A percentile compares a stretch with the other conserved stretches of the same genome.
phyloP scores from a whole-genome alignment of 2,888 invertebrate genomes.

The Muscina levida region DNA sequence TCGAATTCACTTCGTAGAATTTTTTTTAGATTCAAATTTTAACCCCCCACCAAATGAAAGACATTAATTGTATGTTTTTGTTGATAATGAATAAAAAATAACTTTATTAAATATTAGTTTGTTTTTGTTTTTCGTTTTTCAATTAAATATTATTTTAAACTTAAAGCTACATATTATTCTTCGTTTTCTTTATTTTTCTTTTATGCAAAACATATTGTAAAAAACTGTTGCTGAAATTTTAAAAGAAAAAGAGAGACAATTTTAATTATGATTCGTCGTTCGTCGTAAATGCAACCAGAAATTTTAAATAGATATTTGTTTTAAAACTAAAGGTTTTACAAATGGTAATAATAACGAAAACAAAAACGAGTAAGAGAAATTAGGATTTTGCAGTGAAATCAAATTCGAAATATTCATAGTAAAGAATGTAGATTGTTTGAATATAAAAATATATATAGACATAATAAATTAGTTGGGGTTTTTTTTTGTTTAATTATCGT shows the following conservation, averaged over 20 bases:
- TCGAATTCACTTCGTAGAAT: too few relatives aligned
- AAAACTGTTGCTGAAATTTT: slow-evolving; percentile 27
- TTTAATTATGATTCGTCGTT: background rate
- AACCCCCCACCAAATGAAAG: too few relatives aligned
- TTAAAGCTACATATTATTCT: slow-evolving; percentile 54
- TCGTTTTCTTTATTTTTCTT: slow-evolving; percentile 42
- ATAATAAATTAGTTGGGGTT: slow-evolving; percentile 21
- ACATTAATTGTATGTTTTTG: too few relatives aligned
- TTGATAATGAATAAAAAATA: slow-evolving; percentile 62
- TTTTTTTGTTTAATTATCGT: slow-evolving; percentile 4
- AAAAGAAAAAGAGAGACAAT: slow-evolving; percentile 23
- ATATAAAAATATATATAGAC: background rate
- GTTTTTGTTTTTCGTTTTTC: slow-evolving; percentile 40
- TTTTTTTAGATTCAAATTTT: too few relatives aligned
- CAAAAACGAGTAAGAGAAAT: background rate
- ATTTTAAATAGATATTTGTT: background rate
- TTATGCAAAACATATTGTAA: slow-evolving; percentile 48
- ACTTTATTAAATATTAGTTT: slow-evolving; percentile 60
- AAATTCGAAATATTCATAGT: slow-evolving; percentile 2
- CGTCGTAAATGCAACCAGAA: slow-evolving; percentile 58
- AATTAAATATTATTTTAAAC: slow-evolving; percentile 50
- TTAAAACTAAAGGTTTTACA: background rate
- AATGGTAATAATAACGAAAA: slow-evolving; percentile 13
- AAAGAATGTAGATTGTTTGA: background rate
- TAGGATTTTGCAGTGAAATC: background rate